Evolutionary conservation across 2,888 invertebrate species (phyloP).

Genomic region (Polietes domitor): DNA sequence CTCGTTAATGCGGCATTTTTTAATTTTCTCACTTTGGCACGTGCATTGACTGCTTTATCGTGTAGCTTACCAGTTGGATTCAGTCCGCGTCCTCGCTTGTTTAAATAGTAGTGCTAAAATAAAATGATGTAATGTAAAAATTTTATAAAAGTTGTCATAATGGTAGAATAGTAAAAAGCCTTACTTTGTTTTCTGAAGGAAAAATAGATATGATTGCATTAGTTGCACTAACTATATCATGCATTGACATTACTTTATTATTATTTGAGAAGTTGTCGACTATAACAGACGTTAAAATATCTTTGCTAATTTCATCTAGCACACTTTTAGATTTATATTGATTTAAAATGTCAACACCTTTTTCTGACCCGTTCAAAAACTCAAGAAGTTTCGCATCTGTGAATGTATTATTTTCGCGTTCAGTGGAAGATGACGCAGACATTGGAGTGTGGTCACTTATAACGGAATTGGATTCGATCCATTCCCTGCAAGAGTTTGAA

Average conservation of each 20-base stretch:
- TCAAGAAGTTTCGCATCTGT: constrained; percentile 24
- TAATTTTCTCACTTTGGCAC: too few relatives aligned
- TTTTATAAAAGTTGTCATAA: constrained; percentile 1
- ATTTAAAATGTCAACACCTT: constrained; percentile 29
- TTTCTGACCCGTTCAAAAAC: constrained; percentile 35
- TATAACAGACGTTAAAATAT: constrained; percentile 35
- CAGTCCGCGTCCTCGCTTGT: constrained; percentile 34
- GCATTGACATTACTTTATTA: constrained; percentile 46
- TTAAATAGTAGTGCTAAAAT: constrained; percentile 51
- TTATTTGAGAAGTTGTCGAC: constrained; percentile 44
- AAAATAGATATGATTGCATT: constrained; percentile 31
- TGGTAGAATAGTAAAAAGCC: not conserved
- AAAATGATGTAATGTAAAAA: not conserved
- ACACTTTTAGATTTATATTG: constrained; percentile 19
- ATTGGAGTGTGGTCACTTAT: constrained; percentile 1
- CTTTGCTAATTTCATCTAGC: constrained; percentile 30
- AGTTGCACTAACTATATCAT: constrained; percentile 39
- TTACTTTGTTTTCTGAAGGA: constrained; percentile 51
- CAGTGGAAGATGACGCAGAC: constrained; percentile 11
- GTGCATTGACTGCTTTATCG: too few relatives aligned
- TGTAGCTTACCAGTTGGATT: constrained; percentile 48
- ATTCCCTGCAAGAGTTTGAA: constrained; percentile 13
- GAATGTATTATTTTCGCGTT: not conserved
- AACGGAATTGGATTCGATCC: constrained; percentile 6
- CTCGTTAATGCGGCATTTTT: too few relatives aligned